A percentile compares a stretch with the other conserved stretches of the same genome.
phyloP scores from a whole-genome alignment of 2,797 vertebrate genomes.

The Thamnophis elegans region DNA sequence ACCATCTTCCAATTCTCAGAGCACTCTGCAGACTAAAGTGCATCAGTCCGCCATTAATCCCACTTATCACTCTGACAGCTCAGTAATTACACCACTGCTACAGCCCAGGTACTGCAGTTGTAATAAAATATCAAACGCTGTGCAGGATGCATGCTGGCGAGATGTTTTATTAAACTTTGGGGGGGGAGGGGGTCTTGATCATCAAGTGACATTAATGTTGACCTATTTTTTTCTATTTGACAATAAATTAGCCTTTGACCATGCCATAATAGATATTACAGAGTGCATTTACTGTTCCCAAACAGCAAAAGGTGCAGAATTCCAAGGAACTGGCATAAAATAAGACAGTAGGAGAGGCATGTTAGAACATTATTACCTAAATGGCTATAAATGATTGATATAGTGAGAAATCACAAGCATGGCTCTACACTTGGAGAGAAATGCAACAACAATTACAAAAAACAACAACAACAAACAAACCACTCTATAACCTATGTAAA shows the following conservation, averaged over 20 bases:
- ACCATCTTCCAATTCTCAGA: conserved; percentile 81
- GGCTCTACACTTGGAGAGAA: conserved; percentile 49
- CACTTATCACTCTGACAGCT: conserved; percentile 91
- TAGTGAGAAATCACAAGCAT: conserved; percentile 64
- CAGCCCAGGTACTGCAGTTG: conserved; percentile 77
- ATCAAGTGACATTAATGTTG: conserved; percentile 81
- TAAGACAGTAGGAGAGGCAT: conserved; percentile 63
- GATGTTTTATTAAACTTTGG: conserved; percentile 85
- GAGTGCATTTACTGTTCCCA: conserved; percentile 71
- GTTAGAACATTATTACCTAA: conserved; percentile 67
- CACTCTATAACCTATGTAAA: conserved; percentile 42
- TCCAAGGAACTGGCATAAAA: conserved; percentile 62
- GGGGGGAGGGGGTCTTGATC: conserved; percentile 69
- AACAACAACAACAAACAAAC: neutral
- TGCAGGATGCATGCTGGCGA: conserved; percentile 70
- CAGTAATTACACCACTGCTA: conserved; percentile 84
- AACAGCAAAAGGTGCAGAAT: conserved; percentile 65
- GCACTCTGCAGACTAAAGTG: conserved; percentile 82
- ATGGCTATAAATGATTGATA: conserved; percentile 70
- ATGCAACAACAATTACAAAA: conserved; percentile 51
- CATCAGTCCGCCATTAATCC: conserved; percentile 90
- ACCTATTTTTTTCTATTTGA: conserved; percentile 89
- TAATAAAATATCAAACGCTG: conserved; percentile 76
- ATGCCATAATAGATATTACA: conserved; percentile 80
- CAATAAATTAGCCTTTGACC: conserved; percentile 88